Conservation (phyloP, 2,113 vertebrate species). For the Tylochromis polylepis region DNA sequence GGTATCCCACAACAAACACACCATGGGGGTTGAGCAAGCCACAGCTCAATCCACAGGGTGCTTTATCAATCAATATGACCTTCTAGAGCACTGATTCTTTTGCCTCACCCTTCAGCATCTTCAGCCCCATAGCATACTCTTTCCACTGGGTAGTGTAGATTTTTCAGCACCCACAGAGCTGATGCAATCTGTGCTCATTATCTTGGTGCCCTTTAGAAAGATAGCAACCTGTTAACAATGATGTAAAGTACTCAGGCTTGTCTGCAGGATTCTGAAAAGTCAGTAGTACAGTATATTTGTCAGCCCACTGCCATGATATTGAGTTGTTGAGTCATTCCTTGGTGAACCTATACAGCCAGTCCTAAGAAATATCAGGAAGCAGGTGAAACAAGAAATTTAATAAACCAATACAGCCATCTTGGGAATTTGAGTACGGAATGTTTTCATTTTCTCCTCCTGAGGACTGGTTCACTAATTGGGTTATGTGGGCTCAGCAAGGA, state of each 20-base stretch:
- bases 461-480: slow-evolving; percentile 65
- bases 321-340: slow-evolving; percentile 40
- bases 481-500: slow-evolving; percentile 63
- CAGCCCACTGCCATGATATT: slow-evolving; percentile 6
- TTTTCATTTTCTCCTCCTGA: slow-evolving; percentile 64
- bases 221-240: slow-evolving; percentile 27
- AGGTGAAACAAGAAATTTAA: slow-evolving; percentile 56
- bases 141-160: slow-evolving; percentile 33
- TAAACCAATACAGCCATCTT: slow-evolving; percentile 48
- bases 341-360: slow-evolving; percentile 53
- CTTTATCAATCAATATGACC: slow-evolving; percentile 70
- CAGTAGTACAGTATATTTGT: slow-evolving; percentile 9
- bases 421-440: slow-evolving; percentile 58
- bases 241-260: neutral
- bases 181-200: slow-evolving; percentile 49
- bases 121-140: neutral
- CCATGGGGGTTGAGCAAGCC: slow-evolving; percentile 27
- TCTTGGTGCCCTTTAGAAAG: slow-evolving; percentile 45
- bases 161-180: slow-evolving; percentile 30
- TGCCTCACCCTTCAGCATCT: slow-evolving; percentile 14
- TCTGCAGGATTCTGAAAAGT: neutral
- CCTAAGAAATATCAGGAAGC: slow-evolving; percentile 39
- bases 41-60: slow-evolving; percentile 44
- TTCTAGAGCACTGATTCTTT: slow-evolving; percentile 44
- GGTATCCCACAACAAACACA: slow-evolving; percentile 56